Evolutionary conservation across 1,140 invertebrate genomes (phyloP).

Genomic region (Tyrophagus putrescentiae): DNA sequence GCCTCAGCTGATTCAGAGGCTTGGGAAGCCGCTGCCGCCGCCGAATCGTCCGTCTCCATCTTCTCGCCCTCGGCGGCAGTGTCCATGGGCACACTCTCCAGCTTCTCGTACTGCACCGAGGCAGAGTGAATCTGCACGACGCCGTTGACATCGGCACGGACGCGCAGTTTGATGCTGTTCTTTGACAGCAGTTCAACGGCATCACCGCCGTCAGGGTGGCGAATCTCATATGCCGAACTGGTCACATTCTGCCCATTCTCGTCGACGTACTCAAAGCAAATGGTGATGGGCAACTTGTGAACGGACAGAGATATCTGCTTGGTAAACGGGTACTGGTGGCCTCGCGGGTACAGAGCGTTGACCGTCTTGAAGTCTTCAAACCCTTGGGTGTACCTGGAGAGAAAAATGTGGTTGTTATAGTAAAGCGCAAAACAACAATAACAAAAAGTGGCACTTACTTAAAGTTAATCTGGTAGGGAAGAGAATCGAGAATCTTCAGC

Average conservation of each 20-base stretch:
- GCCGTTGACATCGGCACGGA: conserved; percentile 20
- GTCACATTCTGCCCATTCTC: background rate
- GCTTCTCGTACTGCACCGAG: conserved; percentile 9
- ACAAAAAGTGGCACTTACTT: too few species aligned
- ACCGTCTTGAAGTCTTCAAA: conserved; percentile 19
- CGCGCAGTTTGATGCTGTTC: conserved; percentile 16
- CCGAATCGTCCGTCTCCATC: background rate
- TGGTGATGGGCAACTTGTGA: conserved; percentile 13
- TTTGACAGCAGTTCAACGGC: background rate
- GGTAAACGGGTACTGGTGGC: conserved; percentile 20
- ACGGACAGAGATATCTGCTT: conserved; percentile 16
- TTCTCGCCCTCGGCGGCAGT: background rate
- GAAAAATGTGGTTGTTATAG: background rate
- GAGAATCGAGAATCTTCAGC: conserved; percentile 79
- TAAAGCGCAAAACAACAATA: too few species aligned
- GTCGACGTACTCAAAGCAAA: conserved; percentile 20
- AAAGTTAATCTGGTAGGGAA: conserved; percentile 63
- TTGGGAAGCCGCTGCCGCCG: background rate
- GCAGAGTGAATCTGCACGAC: conserved; percentile 1
- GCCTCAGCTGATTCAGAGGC: background rate
- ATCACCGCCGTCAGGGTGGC: background rate
- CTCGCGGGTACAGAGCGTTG: conserved; percentile 10
- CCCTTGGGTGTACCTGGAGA: background rate
- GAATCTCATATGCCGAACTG: conserved; percentile 16
- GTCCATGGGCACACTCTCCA: background rate